phyloP scores from a whole-genome alignment of 2,888 invertebrate species.

The Spisula subtruncata region DNA sequence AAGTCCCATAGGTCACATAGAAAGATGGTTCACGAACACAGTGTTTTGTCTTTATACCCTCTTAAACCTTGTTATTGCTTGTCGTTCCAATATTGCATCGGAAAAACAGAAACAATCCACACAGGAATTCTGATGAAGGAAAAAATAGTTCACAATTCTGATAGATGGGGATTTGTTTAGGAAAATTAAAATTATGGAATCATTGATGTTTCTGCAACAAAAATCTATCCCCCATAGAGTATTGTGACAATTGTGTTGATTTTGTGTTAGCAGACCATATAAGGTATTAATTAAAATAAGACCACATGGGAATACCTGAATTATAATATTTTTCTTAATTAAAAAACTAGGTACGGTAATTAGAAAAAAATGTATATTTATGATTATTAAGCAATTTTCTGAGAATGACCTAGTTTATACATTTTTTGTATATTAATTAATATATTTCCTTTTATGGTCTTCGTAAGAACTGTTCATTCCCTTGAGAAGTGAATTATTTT shows the following conservation, averaged over 20 bases:
- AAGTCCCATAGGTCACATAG: slow-evolving; percentile 23
- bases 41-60: slow-evolving; percentile 30
- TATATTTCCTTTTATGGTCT: no score
- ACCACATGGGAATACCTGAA: no score
- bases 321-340: no score
- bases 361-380: no score
- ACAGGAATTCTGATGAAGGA: neutral
- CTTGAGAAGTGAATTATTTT: no score
- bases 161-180: slow-evolving; percentile 10
- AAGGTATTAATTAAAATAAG: slow-evolving; percentile 4
- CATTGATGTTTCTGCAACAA: neutral
- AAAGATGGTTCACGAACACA: neutral
- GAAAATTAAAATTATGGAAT: slow-evolving; percentile 11
- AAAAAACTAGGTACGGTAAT: no score
- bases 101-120: slow-evolving; percentile 19
- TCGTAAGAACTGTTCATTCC: no score
- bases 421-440: no score
- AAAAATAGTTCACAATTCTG: neutral
- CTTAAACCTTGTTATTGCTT: slow-evolving; percentile 12
- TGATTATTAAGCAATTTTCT: no score
- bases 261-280: neutral
- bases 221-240: neutral
- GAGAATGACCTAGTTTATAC: no score
- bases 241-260: neutral
- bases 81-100: slow-evolving; percentile 5